Conservation (phyloP, 2,113 vertebrate species). For the Oncorhynchus keta region DNA sequence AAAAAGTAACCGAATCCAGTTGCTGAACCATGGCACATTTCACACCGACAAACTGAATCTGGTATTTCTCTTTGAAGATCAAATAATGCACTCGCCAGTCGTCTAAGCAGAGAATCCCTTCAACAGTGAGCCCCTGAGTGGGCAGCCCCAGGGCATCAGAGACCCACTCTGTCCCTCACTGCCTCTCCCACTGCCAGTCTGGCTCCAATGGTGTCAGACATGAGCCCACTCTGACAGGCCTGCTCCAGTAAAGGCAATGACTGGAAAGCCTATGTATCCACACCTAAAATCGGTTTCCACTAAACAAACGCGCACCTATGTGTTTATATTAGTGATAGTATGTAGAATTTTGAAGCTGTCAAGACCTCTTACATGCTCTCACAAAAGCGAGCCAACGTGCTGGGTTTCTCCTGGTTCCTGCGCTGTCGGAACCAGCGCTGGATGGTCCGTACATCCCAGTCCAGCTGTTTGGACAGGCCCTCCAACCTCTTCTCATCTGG, state of each 20-base stretch:
- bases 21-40: too few relatives aligned
- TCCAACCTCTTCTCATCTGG: slow-evolving; percentile 96
- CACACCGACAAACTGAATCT: background rate
- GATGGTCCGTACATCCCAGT: slow-evolving; percentile 97
- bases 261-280: background rate
- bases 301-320: background rate
- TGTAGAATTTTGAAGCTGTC: background rate
- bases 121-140: slow-evolving; percentile 34
- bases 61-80: slow-evolving; percentile 14
- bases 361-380: slow-evolving; percentile 91
- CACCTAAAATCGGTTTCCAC: background rate
- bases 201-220: slow-evolving; percentile 57
- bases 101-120: slow-evolving; percentile 28
- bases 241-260: slow-evolving; percentile 15
- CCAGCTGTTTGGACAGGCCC: slow-evolving; percentile 96
- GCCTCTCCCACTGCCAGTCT: slow-evolving; percentile 53
- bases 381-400: slow-evolving; percentile 91
- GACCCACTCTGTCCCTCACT: slow-evolving; percentile 40
- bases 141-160: slow-evolving; percentile 38
- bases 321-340: background rate
- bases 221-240: slow-evolving; percentile 57
- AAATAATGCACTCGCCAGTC: slow-evolving; percentile 16
- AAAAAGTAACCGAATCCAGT: too few relatives aligned
- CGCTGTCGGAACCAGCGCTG: slow-evolving; percentile 97
- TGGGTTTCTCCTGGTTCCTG: slow-evolving; percentile 97